Base-by-base conservation (phyloP, 2,888 invertebrate species). In the Mythimna ferrago region DNA sequence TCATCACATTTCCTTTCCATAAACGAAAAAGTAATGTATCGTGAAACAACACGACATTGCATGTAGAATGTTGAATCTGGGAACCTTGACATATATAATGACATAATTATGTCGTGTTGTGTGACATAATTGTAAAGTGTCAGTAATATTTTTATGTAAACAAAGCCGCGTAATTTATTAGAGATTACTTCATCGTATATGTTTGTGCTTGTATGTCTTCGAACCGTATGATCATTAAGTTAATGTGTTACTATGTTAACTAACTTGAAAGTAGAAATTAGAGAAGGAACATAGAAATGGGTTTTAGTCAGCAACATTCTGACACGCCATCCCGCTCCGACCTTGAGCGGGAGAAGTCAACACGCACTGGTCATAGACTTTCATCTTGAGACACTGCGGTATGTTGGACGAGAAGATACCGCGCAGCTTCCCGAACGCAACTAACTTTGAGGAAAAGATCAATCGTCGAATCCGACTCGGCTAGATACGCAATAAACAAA, bases 31-130 rank as follows among this genome's bases (percentile, higher is more conserved):
- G 56, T 44, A 48, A 51, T 9, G 0, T 26, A 21, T 57, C 44
- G 32, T 60, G 60, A 60, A 19, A 41, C 11, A 75, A 48, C 21
- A 51, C 48, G 26, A 44, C 35, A 54, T 69, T 38, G 21, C 62
- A 53, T 66, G 56, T 61, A 21, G 35, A 9, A 41, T n/a, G 51
- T 10, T 11, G 6, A 19, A 19, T 19, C 4, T n/a, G 2, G 2
- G 41, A 66, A 44, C 76, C 76, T 76, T 76, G 78, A 70, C 76
- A 76, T 32, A 77, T 21, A 48, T 26, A 68, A 48, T 48, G 3
- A 16, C 4, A 58, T 48, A 77, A 60, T 58, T 63, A 77, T 32
- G 10, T 48, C 44, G 56, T 51, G 16, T 53, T 44, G 61, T 61
- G 48, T 67, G 53, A 76, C 62, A 58, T 68, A 75, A 67, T 62